A percentile compares a stretch with the other conserved stretches of the same genome.
phyloP scores from a whole-genome alignment of 2,113 vertebrate species.

The Nansenia antarctica region DNA sequence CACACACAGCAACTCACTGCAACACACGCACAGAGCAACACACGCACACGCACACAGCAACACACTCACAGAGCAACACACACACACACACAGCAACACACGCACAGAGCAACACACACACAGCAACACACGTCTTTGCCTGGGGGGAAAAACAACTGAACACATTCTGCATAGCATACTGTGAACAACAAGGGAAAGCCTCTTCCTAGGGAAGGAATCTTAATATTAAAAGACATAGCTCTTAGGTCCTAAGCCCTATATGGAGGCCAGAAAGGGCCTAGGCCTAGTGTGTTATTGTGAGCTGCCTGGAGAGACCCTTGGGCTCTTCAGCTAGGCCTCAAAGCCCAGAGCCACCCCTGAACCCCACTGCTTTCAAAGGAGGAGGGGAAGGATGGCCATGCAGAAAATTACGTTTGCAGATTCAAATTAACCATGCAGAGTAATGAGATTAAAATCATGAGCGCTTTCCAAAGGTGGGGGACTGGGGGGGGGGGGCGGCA shows the following conservation, averaged over 20 bases:
- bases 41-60: too few relatives aligned
- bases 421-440: conserved; percentile 72
- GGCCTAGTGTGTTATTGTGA: conserved; percentile 28
- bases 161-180: not conserved
- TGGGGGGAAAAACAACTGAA: not conserved
- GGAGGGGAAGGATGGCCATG: conserved; percentile 56
- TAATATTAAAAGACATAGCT: not conserved
- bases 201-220: not conserved
- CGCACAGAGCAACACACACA: not conserved
- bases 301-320: conserved; percentile 39
- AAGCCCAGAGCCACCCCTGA: conserved; percentile 51
- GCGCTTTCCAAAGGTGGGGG: conserved; percentile 25
- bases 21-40: too few relatives aligned
- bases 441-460: conserved; percentile 72
- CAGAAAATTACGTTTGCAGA: conserved; percentile 76
- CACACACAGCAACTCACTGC: too few relatives aligned
- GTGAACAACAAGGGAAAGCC: not conserved
- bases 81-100: not conserved
- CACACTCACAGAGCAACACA: too few relatives aligned
- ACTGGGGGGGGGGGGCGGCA: not conserved
- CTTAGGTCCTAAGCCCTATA: not conserved
- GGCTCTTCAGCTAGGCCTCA: conserved; percentile 53
- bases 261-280: conserved; percentile 24
- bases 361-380: conserved; percentile 53
- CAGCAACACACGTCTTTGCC: not conserved